Conservation (phyloP, 2,888 invertebrate genomes). For the Drosophila prolongata region DNA sequence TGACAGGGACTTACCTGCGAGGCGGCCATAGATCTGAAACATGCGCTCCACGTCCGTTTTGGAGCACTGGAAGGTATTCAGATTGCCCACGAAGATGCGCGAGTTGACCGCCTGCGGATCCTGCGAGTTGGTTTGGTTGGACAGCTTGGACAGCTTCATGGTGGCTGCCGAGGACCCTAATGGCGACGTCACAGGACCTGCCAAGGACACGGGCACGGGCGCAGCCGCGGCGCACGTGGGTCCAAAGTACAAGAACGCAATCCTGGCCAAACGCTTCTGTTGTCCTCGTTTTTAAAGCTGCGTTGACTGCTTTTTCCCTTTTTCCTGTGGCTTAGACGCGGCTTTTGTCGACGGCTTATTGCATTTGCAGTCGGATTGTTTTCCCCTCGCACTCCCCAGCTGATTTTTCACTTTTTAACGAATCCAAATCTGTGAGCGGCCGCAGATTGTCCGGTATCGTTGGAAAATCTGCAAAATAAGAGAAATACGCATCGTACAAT, state of each 20-base stretch:
- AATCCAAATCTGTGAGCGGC: constrained; percentile 61
- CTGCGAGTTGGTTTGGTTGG: constrained; percentile 91
- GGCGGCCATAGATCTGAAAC: constrained; percentile 91
- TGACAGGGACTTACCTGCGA: constrained; percentile 86
- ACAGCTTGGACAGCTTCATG: constrained; percentile 90
- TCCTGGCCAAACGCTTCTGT: constrained; percentile 61
- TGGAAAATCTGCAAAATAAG: constrained; percentile 71
- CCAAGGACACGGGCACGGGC: constrained; percentile 51
- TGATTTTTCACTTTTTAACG: constrained; percentile 68
- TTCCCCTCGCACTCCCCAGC: constrained; percentile 7
- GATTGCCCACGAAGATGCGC: constrained; percentile 92
- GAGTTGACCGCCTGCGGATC: constrained; percentile 92
- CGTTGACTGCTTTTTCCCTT: neutral
- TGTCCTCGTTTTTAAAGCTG: constrained; percentile 7
- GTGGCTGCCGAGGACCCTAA: constrained; percentile 62
- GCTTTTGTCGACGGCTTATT: constrained; percentile 72
- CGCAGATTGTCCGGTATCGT: constrained; percentile 52
- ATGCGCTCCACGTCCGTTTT: constrained; percentile 92
- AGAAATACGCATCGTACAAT: constrained; percentile 48
- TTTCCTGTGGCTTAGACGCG: constrained; percentile 49
- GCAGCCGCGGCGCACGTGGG: constrained; percentile 76
- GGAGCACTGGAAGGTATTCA: constrained; percentile 91
- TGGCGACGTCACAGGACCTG: constrained; percentile 58
- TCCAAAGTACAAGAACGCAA: constrained; percentile 79
- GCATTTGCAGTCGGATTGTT: constrained; percentile 60